Percentiles rank a stretch among this genome's conserved stretches.
Conservation (phyloP, 2,888 invertebrate species). For the Ferdinandea cuprea region DNA sequence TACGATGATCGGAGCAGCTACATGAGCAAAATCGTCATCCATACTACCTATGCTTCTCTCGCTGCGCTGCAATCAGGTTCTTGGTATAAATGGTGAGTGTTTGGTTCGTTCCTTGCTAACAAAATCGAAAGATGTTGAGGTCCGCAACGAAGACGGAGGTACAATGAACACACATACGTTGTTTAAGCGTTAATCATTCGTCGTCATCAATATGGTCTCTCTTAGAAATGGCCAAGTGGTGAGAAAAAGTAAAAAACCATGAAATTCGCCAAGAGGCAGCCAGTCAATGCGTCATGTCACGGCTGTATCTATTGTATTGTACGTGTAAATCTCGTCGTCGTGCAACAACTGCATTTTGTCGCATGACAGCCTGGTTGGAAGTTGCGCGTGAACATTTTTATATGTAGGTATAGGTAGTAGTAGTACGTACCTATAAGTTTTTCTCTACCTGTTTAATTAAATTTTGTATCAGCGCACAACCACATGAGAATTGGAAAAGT, state of each 20-base stretch:
- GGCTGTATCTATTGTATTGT: conserved; percentile 1
- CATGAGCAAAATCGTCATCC: conserved; percentile 30
- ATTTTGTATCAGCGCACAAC: background rate
- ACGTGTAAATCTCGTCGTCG: background rate
- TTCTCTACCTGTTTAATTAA: background rate
- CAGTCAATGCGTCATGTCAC: conserved; percentile 38
- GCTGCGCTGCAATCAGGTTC: conserved; percentile 45
- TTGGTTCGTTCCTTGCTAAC: conserved; percentile 21
- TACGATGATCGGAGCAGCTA: conserved; percentile 47
- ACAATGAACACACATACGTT: conserved; percentile 15
- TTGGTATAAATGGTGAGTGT: conserved; percentile 33
- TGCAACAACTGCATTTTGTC: conserved; percentile 42
- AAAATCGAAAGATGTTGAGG: conserved; percentile 14
- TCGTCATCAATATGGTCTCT: conserved; percentile 46
- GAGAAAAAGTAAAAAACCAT: conserved; percentile 17
- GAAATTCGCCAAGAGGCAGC: background rate
- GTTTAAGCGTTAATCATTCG: conserved; percentile 9
- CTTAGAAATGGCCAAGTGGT: conserved; percentile 2
- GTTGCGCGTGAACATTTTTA: background rate
- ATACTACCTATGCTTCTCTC: conserved; percentile 20
- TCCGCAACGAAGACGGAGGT: background rate
- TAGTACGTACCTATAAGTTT: too few relatives aligned
- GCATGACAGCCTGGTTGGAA: conserved; percentile 7
- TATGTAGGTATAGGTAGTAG: too few relatives aligned
- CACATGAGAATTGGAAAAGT: too few relatives aligned